Percentiles rank a stretch among this genome's conserved stretches.
Evolutionary conservation across 1,140 invertebrate species (phyloP).

Genomic region (Ceratoteleas bidentatus): DNA sequence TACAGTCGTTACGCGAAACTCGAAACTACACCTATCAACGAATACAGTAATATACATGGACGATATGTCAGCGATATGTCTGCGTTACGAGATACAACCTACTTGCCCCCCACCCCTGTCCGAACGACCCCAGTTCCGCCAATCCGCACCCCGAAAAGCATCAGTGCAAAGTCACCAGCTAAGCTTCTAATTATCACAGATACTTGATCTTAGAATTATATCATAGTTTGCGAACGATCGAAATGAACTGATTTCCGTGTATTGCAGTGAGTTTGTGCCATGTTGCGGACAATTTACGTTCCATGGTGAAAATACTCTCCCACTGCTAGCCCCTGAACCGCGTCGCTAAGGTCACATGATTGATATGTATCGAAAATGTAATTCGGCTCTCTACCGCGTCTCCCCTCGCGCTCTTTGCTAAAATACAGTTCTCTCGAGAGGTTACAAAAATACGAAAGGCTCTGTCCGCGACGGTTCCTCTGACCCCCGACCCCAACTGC

Average conservation of each 20-base stretch:
- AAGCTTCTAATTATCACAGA: conserved; percentile 65
- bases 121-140: no score
- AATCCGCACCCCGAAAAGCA: conserved; percentile 25
- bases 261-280: not conserved
- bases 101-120: no score
- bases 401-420: conserved; percentile 3
- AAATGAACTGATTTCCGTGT: conserved; percentile 46
- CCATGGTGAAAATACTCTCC: conserved; percentile 46
- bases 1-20: conserved; percentile 49
- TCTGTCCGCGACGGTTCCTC: no score
- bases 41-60: conserved; percentile 60
- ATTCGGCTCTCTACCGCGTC: conserved; percentile 54
- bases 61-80: conserved; percentile 60
- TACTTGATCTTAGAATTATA: conserved; percentile 62
- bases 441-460: no score
- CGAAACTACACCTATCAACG: conserved; percentile 48
- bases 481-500: no score
- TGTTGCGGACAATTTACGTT: conserved; percentile 46
- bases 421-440: no score
- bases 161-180: conserved; percentile 46
- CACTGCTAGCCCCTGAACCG: conserved; percentile 33
- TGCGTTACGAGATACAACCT: conserved; percentile 50
- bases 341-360: conserved; percentile 60
- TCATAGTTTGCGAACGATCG: conserved; percentile 46
- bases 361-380: conserved; percentile 66